Evolutionary conservation across 2,888 invertebrate genomes (phyloP).

Genomic region (Netelia inedita): DNA sequence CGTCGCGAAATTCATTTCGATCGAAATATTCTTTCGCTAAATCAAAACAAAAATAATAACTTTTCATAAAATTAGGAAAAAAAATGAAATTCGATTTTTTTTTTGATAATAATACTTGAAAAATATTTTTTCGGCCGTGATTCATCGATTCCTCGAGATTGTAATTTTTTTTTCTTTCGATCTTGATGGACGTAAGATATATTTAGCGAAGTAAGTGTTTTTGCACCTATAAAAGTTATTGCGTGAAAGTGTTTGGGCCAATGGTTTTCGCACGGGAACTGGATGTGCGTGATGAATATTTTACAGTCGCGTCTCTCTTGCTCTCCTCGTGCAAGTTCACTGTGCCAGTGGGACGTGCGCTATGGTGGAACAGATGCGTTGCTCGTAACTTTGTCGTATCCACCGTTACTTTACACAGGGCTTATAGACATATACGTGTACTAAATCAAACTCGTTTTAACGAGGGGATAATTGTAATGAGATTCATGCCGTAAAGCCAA

Average conservation of each 20-base stretch:
- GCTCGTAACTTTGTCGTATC: slow-evolving; percentile 12
- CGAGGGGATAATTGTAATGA: background rate
- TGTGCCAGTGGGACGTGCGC: slow-evolving; percentile 65
- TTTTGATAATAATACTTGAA: too few relatives aligned
- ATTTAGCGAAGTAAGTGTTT: background rate
- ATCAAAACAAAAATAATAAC: too few relatives aligned
- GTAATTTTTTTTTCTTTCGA: background rate
- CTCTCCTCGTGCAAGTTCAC: slow-evolving; percentile 54
- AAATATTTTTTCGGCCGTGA: background rate
- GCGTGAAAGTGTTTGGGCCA: slow-evolving; percentile 55
- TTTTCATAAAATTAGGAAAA: too few relatives aligned
- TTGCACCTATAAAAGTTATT: background rate
- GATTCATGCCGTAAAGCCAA: background rate
- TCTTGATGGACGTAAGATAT: background rate
- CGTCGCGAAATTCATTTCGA: too few relatives aligned
- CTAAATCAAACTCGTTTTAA: background rate
- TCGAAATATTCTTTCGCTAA: too few relatives aligned
- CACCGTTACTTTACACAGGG: background rate
- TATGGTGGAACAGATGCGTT: slow-evolving; percentile 23
- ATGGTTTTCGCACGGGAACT: slow-evolving; percentile 23
- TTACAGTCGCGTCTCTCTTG: background rate
- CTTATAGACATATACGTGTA: background rate
- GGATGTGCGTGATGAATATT: slow-evolving; percentile 8
- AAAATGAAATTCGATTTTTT: too few relatives aligned
- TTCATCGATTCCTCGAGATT: background rate